Base-by-base conservation (phyloP, 2,797 vertebrate species). In the Sebastes iracundus region DNA sequence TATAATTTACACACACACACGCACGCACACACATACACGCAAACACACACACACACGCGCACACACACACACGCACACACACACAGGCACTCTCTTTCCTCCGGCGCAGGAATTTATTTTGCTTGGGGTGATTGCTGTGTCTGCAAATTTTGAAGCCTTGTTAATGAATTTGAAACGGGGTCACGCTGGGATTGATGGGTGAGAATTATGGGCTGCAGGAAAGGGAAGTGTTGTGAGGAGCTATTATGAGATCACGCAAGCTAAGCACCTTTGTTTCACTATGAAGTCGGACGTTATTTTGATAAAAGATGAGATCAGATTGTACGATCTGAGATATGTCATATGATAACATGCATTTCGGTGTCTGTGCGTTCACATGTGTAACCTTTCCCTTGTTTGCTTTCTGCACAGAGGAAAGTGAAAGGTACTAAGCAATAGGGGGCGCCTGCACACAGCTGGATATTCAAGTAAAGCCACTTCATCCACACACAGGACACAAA, bases 401-500 rank as follows among this genome's bases (percentile, higher is more conserved):
- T 84, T 63, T 80, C 66, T 86, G 75, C 67, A 77, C 58, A 63
- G 58, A 32, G 35, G 33, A 86, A 85, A 87, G 73, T 81, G 73
- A 81, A 87, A 79, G 52, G 84, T 52, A 89, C 52, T 58, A 78
- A 91, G 91, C 96, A 89, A 96, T 75, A 97, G 96, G 96, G 97
- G 97, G 97, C 95, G 95, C 96, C 92, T 96, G 91, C 59, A 91
- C 89, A 95, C 95, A 95, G 93, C 92, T 88, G 83, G 91, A 92
- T 80, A 75, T 71, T 76, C 69, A 88, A 81, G 71, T 65, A 71
- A 85, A 58, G 68, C 62, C 61, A 60, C 55, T 79, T 59, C 58
- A 67, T 53, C 55, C 22, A 63, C 73, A 81, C 75, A 84, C 80
- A 85, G 46, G 32, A 77, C 81, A 85, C 75, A 84, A 63, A 74